Conservation (phyloP, 2,113 vertebrate genomes). For the Tamias sibiricus region DNA sequence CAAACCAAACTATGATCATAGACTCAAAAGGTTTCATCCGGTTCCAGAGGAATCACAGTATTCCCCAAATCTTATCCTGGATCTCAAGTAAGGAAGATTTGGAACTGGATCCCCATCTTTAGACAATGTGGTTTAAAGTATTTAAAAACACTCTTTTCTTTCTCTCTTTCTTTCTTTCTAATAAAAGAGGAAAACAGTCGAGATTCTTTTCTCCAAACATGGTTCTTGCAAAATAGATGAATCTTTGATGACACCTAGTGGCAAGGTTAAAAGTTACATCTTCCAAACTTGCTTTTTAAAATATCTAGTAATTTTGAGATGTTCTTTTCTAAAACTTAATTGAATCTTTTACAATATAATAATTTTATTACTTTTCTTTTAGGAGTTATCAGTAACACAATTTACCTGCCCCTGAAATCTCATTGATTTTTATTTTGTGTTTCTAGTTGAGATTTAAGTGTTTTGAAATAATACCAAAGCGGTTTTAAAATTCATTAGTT, state of each 20-base stretch:
- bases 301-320: not conserved
- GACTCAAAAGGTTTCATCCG: not conserved
- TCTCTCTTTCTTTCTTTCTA: too few relatives aligned
- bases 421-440: not conserved
- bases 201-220: not conserved
- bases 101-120: not conserved
- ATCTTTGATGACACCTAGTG: slow-evolving; percentile 86
- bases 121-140: not conserved
- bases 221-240: not conserved
- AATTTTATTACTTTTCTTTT: not conserved
- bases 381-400: not conserved
- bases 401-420: not conserved
- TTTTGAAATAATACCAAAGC: not conserved
- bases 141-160: not conserved
- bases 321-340: slow-evolving; percentile 6
- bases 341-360: not conserved
- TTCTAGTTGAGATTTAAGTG: not conserved
- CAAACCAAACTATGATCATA: not conserved
- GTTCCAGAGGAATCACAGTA: not conserved
- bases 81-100: not conserved
- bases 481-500: not conserved
- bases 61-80: not conserved
- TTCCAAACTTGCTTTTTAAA: not conserved
- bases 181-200: not conserved
- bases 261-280: not conserved